These are phyloP conservation scores for Syrphus vitripennis DNA, from an alignment of 2,888 invertebrate genomes.

Conservation along the genomic window DNA sequence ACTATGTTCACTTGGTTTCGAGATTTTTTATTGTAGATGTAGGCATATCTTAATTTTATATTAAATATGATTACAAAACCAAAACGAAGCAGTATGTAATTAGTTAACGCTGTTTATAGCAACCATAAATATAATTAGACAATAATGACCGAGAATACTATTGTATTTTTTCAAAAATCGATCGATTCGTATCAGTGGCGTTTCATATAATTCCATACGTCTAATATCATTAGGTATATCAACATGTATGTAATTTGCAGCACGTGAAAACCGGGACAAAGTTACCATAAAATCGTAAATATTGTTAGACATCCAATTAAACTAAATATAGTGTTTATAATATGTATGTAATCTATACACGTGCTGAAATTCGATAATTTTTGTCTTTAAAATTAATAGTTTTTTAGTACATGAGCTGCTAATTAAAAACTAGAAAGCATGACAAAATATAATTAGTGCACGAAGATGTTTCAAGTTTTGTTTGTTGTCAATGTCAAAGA, in stretches of 20 bases:
- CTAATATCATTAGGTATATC: no score
- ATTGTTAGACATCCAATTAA: conserved; percentile 1
- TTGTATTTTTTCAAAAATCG: neutral
- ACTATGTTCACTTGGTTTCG: neutral
- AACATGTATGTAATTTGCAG: neutral
- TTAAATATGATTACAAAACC: no score
- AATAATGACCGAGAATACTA: conserved; percentile 4
- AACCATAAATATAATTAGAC: neutral
- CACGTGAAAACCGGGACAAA: conserved; percentile 1
- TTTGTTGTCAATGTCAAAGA: neutral
- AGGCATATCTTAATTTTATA: no score
- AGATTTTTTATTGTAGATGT: neutral
- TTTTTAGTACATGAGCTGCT: neutral
- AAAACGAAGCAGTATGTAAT: neutral
- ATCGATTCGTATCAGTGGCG: neutral
- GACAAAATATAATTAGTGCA: neutral
- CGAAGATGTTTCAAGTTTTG: neutral
- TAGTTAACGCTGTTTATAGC: neutral
- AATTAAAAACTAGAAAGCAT: neutral
- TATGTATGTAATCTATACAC: neutral
- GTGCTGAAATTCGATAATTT: neutral
- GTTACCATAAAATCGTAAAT: neutral
- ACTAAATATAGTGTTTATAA: neutral
- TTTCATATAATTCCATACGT: conserved; percentile 8
- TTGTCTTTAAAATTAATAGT: neutral